A percentile compares a stretch with the other conserved stretches of the same genome.
These are phyloP conservation scores for Pachliopta kotzebuea DNA, from an alignment of 2,888 invertebrate species.

Conservation along the genomic window DNA sequence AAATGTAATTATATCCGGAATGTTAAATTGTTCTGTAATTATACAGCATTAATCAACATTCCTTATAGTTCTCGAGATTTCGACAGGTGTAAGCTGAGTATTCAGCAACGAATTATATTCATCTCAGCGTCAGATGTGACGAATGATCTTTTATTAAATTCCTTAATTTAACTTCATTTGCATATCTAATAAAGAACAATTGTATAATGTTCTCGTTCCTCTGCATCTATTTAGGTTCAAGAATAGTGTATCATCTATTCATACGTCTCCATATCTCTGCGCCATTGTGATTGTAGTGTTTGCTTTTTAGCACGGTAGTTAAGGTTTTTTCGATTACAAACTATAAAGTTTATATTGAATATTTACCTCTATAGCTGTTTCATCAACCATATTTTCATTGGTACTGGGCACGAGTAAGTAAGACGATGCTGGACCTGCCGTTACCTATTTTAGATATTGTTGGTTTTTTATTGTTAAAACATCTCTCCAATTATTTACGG, in stretches of 20 bases:
- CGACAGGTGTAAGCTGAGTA: constrained; percentile 11
- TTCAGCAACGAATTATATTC: constrained; percentile 18
- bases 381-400: too few species aligned
- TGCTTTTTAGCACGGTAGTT: not conserved
- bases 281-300: not conserved
- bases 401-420: too few species aligned
- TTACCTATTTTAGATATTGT: too few species aligned
- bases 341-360: too few species aligned
- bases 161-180: constrained; percentile 21
- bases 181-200: constrained; percentile 29
- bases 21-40: not conserved
- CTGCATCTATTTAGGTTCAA: constrained; percentile 4
- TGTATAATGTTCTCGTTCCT: constrained; percentile 13
- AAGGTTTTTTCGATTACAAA: not conserved
- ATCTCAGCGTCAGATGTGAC: constrained; percentile 26
- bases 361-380: too few species aligned
- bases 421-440: too few species aligned
- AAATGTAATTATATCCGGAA: not conserved
- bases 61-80: constrained; percentile 9
- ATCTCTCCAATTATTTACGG: not conserved
- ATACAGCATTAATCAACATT: not conserved
- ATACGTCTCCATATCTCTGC: not conserved
- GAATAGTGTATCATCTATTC: not conserved
- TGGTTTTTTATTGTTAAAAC: too few species aligned
- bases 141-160: constrained; percentile 29